A percentile compares a stretch with the other conserved stretches of the same genome.
phyloP scores from a whole-genome alignment of 2,113 vertebrate genomes.

The Callipepla californica region DNA sequence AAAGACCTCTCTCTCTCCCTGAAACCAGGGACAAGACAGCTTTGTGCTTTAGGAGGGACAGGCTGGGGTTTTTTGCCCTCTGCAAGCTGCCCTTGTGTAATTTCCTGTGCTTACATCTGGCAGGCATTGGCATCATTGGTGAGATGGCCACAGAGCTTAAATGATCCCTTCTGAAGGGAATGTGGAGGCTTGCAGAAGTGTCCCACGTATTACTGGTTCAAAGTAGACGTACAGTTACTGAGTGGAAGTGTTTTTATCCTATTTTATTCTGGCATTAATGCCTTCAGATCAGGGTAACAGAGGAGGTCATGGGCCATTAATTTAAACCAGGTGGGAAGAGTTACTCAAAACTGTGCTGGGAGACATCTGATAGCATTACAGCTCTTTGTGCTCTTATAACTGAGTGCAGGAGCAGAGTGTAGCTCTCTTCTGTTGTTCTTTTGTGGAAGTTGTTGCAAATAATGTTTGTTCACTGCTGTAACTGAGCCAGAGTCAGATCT shows the following conservation, averaged over 20 bases:
- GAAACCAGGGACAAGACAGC: background rate
- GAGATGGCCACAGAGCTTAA: background rate
- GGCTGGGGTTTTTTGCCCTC: background rate
- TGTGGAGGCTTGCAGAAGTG: background rate
- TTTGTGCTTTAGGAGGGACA: background rate
- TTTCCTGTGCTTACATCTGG: conserved; percentile 50
- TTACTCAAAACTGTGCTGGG: background rate
- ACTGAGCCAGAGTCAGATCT: background rate
- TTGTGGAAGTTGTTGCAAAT: conserved; percentile 22
- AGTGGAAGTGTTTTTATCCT: background rate
- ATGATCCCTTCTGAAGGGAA: background rate
- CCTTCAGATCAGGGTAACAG: background rate
- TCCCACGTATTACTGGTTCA: background rate
- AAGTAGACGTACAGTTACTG: background rate
- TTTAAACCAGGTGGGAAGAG: conserved; percentile 35
- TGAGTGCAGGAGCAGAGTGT: background rate
- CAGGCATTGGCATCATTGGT: background rate
- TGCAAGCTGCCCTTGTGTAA: conserved; percentile 37
- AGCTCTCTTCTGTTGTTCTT: background rate
- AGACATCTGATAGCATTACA: background rate
- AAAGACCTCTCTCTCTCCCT: background rate
- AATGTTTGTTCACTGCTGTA: conserved; percentile 5
- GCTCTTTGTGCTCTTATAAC: background rate
- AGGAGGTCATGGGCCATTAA: conserved; percentile 13
- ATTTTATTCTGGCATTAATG: background rate